Base-by-base conservation (phyloP, 2,797 vertebrate species). In the Melanotaenia trifasciata region DNA sequence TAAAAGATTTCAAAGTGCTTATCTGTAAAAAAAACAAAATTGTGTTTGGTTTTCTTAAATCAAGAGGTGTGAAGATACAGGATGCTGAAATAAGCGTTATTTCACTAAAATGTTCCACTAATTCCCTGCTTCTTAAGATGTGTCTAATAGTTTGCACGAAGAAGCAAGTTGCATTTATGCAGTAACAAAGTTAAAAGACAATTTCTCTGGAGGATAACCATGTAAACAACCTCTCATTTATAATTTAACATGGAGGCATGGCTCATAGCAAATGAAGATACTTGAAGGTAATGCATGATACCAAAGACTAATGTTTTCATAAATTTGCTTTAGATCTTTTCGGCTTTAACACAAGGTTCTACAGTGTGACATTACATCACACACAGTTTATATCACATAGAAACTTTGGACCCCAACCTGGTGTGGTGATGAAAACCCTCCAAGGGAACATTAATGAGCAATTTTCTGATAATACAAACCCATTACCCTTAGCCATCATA, bases 391-490 rank as follows among this genome's bases (percentile, higher is more conserved):
- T 71, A 66, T 73, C 65, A 71, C 11, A 2, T 3, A 22, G n/a
- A 72, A 82, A 75, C 73, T 59, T 72, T 70, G 33, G 54, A 65
- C 73, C 51, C 54, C 38, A 81, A 73, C 59, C 73, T 72, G 62
- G 66, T 80, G 70, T 79, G 57, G 78, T 79, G 76, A 88, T 83
- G 79, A 84, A 88, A 88, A 73, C 56, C 78, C 79, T 79, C 58
- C 51, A 67, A 78, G 79, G 63, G 40, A 83, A 84, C 63, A 77
- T 78, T 82, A 85, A 89, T 84, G 65, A 87, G 83, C 74, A 85
- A 84, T 87, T 84, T 87, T 88, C 79, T 88, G 72, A 89, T 90
- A 83, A 78, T 79, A 65, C 65, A 83, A 89, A 83, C 36, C 65
- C 58, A 81, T 88, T 84, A 81, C 63, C 80, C 82, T 73, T 59